Percentiles rank a stretch among this genome's conserved stretches.
phyloP scores from a whole-genome alignment of 2,888 invertebrate species.

The Caenorhabditis sinica region DNA sequence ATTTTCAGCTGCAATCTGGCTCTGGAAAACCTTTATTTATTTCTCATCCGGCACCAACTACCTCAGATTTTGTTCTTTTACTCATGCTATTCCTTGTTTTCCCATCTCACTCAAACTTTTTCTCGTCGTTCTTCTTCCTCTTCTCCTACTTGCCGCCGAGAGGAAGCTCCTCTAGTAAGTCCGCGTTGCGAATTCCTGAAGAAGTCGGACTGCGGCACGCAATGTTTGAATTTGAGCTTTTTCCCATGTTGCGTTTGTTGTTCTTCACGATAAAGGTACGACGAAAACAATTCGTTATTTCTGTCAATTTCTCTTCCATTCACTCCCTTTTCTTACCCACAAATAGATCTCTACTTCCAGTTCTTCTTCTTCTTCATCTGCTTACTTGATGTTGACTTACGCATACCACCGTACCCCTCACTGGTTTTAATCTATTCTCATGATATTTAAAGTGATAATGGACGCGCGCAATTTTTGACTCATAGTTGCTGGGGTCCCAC shows the following conservation, averaged over 20 bases:
- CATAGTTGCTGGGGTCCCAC: conserved; percentile 10
- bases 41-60: not conserved
- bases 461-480: conserved; percentile 9
- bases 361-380: conserved; percentile 7
- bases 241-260: conserved; percentile 62
- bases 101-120: conserved; percentile 2
- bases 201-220: conserved; percentile 58
- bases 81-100: conserved; percentile 1
- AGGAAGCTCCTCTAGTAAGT: conserved; percentile 9
- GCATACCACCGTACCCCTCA: not conserved
- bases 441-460: not conserved
- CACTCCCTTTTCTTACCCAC: not conserved
- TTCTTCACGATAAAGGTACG: conserved; percentile 59
- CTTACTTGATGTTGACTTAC: not conserved
- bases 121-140: conserved; percentile 1
- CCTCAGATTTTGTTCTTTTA: not conserved
- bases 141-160: not conserved
- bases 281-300: conserved; percentile 62
- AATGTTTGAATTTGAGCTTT: conserved; percentile 66
- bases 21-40: too few species aligned
- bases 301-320: conserved; percentile 14
- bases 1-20: too few species aligned
- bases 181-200: conserved; percentile 52
- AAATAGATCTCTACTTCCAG: conserved; percentile 22
- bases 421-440: not conserved